Percentiles rank a stretch among this genome's conserved stretches.
phyloP scores from a whole-genome alignment of 2,113 vertebrate species.

The Cyanoderma ruficeps region DNA sequence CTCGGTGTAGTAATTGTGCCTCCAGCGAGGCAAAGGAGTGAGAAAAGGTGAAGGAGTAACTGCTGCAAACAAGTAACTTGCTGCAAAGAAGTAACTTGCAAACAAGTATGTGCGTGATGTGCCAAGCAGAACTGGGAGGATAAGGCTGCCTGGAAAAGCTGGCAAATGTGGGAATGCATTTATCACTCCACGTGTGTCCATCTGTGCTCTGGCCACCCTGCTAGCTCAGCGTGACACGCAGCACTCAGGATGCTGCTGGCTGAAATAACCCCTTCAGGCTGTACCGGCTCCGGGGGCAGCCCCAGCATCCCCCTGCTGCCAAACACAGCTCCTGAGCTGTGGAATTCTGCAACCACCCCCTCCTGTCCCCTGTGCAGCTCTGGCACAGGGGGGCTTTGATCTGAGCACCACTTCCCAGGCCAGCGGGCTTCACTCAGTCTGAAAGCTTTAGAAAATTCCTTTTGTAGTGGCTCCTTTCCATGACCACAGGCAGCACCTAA shows the following conservation, averaged over 20 bases:
- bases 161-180: not conserved
- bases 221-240: not conserved
- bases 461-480: constrained; percentile 33
- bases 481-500: constrained; percentile 42
- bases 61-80: too few relatives aligned
- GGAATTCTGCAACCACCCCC: not conserved
- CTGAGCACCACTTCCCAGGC: not conserved
- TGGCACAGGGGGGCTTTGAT: constrained; percentile 23
- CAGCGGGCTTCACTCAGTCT: not conserved
- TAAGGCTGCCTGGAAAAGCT: not conserved
- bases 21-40: not conserved
- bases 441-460: constrained; percentile 49
- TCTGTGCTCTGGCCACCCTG: not conserved
- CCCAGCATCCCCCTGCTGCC: not conserved
- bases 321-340: not conserved
- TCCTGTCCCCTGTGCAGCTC: not conserved
- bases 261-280: not conserved
- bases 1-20: not conserved
- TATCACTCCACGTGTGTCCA: not conserved
- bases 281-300: not conserved
- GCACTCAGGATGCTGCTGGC: not conserved
- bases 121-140: not conserved
- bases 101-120: not conserved
- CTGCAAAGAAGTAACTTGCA: too few relatives aligned
- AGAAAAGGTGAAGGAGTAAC: not conserved